Conservation (phyloP, 2,797 vertebrate genomes). For the Myoxocephalus aenaeus region DNA sequence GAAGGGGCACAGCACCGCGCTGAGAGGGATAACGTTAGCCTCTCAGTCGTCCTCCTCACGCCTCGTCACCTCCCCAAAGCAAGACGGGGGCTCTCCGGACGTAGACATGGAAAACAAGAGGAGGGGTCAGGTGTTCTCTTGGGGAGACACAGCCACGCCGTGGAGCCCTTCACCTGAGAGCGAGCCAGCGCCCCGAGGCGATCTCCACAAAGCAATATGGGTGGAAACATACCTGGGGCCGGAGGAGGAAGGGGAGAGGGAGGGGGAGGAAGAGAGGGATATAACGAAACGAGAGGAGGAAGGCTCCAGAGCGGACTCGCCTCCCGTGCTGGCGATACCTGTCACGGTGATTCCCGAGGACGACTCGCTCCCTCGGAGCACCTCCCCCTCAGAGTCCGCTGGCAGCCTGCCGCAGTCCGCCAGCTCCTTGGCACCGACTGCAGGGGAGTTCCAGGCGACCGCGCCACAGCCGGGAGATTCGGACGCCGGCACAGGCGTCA, state of each 20-base stretch:
- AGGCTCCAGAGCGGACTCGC: constrained; percentile 68
- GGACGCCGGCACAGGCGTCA: constrained; percentile 25
- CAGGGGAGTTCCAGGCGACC: constrained; percentile 58
- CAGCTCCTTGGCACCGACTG: constrained; percentile 46
- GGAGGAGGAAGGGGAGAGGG: constrained; percentile 49
- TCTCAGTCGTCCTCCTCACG: constrained; percentile 57
- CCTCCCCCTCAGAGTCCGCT: constrained; percentile 34
- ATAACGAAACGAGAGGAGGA: constrained; percentile 51
- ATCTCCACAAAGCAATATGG: constrained; percentile 79
- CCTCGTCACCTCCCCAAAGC: constrained; percentile 13
- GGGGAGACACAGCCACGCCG: constrained; percentile 8
- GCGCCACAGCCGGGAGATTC: constrained; percentile 39
- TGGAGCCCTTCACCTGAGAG: constrained; percentile 36
- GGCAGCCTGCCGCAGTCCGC: constrained; percentile 58
- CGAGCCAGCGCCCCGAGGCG: constrained; percentile 25
- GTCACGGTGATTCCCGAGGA: constrained; percentile 75
- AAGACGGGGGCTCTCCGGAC: constrained; percentile 9
- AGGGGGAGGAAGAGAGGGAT: constrained; percentile 18
- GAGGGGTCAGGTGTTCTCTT: constrained; percentile 44
- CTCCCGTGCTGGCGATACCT: constrained; percentile 73
- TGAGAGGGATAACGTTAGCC: constrained; percentile 71
- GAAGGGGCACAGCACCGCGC: constrained; percentile 55
- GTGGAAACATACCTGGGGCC: constrained; percentile 83
- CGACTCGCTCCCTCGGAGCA: constrained; percentile 29
- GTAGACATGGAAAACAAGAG: constrained; percentile 49